Evolutionary conservation across 2,797 vertebrate genomes (phyloP).

Genomic region (Neomorphus geoffroyi): DNA sequence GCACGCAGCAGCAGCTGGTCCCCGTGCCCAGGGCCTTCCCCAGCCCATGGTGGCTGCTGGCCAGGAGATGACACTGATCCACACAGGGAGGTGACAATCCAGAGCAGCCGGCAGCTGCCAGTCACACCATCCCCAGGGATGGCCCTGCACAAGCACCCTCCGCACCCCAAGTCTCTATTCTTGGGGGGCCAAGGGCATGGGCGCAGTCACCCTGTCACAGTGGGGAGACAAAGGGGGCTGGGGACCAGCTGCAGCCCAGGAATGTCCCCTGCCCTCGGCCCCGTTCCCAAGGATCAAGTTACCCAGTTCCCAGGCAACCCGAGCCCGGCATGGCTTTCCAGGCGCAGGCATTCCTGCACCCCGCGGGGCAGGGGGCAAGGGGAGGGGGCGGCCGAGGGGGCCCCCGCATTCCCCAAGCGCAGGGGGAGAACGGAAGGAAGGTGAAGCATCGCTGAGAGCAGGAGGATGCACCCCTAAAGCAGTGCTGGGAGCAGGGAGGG

Average conservation of each 20-base stretch:
- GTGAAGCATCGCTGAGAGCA: background rate
- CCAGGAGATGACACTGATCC: background rate
- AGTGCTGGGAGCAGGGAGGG: rapidly evolving
- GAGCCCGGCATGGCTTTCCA: conserved; percentile 6
- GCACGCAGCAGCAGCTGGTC: background rate
- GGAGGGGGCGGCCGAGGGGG: background rate
- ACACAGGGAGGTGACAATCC: rapidly evolving
- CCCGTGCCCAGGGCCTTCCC: background rate
- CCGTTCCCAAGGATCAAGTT: conserved; percentile 65
- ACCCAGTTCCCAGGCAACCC: conserved; percentile 68
- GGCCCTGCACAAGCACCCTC: background rate
- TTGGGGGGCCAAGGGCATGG: background rate
- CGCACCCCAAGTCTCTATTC: background rate
- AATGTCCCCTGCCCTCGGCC: conserved; percentile 58
- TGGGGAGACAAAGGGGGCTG: conserved; percentile 38
- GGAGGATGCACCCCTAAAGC: background rate
- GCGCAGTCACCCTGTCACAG: background rate
- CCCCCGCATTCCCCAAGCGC: background rate
- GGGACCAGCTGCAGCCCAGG: conserved; percentile 59
- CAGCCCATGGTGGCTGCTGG: background rate
- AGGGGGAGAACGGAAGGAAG: background rate
- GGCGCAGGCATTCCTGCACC: conserved; percentile 47
- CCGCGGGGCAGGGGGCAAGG: conserved; percentile 20
- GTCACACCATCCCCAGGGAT: background rate
- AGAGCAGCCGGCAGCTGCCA: background rate